Base-by-base conservation (phyloP, 2,797 vertebrate species). In the Schizothorax lantsangensis region DNA sequence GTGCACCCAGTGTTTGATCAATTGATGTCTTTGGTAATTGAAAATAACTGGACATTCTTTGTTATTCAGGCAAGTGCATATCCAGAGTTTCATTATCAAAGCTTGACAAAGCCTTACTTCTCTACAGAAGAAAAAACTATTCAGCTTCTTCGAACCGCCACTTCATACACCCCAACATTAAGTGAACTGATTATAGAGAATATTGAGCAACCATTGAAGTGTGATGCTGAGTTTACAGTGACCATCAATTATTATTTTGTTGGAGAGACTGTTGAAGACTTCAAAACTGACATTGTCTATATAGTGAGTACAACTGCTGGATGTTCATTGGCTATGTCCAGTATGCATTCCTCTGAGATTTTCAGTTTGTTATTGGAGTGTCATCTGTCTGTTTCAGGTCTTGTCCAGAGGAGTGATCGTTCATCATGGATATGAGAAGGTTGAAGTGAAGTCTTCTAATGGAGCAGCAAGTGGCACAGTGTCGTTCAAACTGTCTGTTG, bases 231-330 rank as follows among this genome's bases (percentile, higher is more conserved):
- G 21, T 82, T 88, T 52, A 4, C 86, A 0, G 85, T 95, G 75
- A 83, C 49, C n/a, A 86, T 95, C 79, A 57, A 86, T 0, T 95
- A 94, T 89, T 87, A 90, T 6, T 52, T 95, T 7, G 87, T 90
- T 45, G 92, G 93, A 72, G 94, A 95, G 84, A 84, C 64, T 0
- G 1, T 68, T 26, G 40, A 86, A n/a, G 64, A 33, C 9, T 91
- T 88, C 45, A 73, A 43, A 0, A 81, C 91, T 15, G 89, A 92
- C 80, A 9, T 96, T 21, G 88, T 93, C 26, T 94, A 93, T 89
- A 88, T 93, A 90, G 95, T 96, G 82, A 92, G 93, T 93, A 71
- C 3, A 79, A 43, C 5, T 64, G 62, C 43, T 59, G 47, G 5
- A 14, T 14, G 62, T 6, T 26, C 12, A 64, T 6, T 2, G 62